Evolutionary conservation across 2,113 vertebrate species (phyloP), one percentile per base, ranked within the genome.

Genomic region (Hassar affinis): DNA sequence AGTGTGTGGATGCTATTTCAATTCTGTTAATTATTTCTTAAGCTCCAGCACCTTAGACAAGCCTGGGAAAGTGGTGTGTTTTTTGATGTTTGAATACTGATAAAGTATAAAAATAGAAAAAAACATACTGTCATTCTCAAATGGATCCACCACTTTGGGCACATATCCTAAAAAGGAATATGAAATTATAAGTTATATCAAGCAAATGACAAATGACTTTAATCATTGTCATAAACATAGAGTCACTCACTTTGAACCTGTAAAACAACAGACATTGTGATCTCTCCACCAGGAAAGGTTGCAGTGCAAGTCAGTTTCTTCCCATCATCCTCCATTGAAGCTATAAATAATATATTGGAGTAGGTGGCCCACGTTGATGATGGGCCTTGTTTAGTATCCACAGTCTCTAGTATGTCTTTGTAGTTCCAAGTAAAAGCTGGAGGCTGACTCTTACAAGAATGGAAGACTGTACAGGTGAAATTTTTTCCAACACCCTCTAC

Each of bases 361-460:
- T 14, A 76, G 0, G 68, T 74, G 7, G 0, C 64, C 54, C 69
- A 88, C 8, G 11, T 62, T 11, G 80, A 30, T 0, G 0, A 66
- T 1, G 75, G 35, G 11, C 66, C 54, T 10, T 2, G 0, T 79
- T 64, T 57, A 35, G 33, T 88, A 0, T 0, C 1, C 4, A 15
- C 9, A 8, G 74, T 56, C 61, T 57, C 88, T 30, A 71, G 77
- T 89, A 92, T 88, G 57, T 92, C 77, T 76, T 86, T 17, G 72
- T 84, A 91, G 86, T 92, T 92, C 91, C 91, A 93, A 42, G 45
- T 42, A 25, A 93, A 87, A 11, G 0, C 27, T 54, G 89, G 91
- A 74, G 0, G 30, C 33, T 90, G 85, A 45, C 68, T 88, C 62
- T 68, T 87, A 85, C 91, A 92, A 42, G 85, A 89, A 82, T 92